These are phyloP conservation scores for Machaerirhynchus nigripectus DNA, from an alignment of 2,113 vertebrate genomes.

Conservation along the genomic window DNA sequence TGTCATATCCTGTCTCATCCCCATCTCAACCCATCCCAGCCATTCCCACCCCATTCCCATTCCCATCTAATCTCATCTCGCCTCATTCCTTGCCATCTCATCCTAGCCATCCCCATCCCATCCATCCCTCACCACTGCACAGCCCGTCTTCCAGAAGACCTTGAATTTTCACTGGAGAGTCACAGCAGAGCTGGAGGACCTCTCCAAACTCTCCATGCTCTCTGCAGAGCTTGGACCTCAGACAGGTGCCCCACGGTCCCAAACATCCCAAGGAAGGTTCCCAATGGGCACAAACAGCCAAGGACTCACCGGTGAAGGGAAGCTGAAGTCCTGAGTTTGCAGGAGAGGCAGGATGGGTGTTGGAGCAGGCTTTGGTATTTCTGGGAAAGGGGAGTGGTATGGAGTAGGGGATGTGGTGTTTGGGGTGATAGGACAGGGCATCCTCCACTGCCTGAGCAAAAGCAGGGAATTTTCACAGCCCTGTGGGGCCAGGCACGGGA, in stretches of 20 bases:
- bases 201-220: neutral
- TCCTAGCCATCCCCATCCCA: neutral
- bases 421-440: neutral
- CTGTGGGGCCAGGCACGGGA: rapidly evolving
- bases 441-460: neutral
- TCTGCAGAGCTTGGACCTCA: neutral
- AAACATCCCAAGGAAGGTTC: neutral
- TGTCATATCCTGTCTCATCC: neutral
- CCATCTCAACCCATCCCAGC: too few relatives aligned
- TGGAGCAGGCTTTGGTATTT: neutral
- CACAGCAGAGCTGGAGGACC: neutral
- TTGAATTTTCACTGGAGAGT: neutral
- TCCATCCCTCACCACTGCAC: neutral
- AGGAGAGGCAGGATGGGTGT: neutral
- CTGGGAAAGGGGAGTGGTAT: neutral
- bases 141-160: neutral
- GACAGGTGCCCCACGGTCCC: neutral
- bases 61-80: neutral
- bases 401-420: neutral
- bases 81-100: neutral
- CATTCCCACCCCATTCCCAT: too few relatives aligned
- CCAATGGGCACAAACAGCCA: too few relatives aligned
- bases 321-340: neutral
- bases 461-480: neutral
- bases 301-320: neutral